Conservation (phyloP, 2,797 vertebrate genomes). For the Galagoides demidoff region DNA sequence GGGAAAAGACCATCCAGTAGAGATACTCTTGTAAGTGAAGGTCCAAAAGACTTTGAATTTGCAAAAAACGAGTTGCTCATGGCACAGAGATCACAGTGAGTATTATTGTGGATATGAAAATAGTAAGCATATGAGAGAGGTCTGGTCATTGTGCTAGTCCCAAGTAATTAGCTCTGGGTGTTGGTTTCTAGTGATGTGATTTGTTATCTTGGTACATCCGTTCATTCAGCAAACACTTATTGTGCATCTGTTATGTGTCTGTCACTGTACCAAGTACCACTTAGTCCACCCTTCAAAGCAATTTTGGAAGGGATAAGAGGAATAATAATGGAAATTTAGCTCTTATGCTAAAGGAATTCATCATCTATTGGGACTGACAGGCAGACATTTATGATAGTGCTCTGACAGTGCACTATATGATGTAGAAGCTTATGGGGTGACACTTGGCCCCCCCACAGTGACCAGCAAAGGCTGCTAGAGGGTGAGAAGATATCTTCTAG, state of each 20-base stretch:
- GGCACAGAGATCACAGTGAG: constrained; percentile 94
- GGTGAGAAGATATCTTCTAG: background rate
- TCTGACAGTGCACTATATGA: background rate
- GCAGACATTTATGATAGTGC: background rate
- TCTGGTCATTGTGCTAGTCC: background rate
- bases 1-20: constrained; percentile 88
- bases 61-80: constrained; percentile 96
- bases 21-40: constrained; percentile 84
- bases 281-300: no score
- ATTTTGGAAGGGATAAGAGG: background rate
- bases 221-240: background rate
- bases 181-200: background rate
- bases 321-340: background rate
- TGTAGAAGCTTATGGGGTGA: background rate
- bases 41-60: constrained; percentile 97
- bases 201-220: background rate
- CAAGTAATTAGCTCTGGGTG: background rate
- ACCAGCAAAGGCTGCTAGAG: background rate
- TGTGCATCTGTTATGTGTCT: background rate
- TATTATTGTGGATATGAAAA: constrained; percentile 32
- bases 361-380: background rate
- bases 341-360: background rate
- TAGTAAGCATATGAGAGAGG: background rate
- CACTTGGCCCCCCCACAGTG: background rate
- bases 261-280: background rate